Conservation (phyloP, 1,140 invertebrate species). For the Acyrthosiphon pisum region DNA sequence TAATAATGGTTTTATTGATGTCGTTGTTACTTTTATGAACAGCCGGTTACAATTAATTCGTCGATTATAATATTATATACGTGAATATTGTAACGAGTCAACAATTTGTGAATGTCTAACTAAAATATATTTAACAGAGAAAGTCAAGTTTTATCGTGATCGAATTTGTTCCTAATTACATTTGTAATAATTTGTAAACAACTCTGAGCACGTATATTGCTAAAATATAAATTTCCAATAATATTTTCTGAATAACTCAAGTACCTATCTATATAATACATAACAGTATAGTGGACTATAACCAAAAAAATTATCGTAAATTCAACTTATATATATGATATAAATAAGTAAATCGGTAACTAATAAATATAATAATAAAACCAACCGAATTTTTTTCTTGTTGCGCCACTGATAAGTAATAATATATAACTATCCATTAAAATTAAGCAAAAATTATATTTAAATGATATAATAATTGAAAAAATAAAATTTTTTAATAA, state of each 20-base stretch:
- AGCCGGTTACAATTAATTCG: not conserved
- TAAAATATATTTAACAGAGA: not conserved
- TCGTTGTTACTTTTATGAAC: not conserved
- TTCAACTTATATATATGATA: not conserved
- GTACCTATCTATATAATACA: not conserved
- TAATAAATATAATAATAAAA: conserved; percentile 5
- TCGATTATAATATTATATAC: not conserved
- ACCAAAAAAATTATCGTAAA: not conserved
- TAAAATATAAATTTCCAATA: not conserved
- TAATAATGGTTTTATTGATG: conserved; percentile 13
- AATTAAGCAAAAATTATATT: conserved; percentile 1
- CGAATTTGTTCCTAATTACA: not conserved
- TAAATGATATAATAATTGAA: not conserved
- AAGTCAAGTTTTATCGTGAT: not conserved
- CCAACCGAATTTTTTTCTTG: not conserved
- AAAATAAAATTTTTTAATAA: not conserved
- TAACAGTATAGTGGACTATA: not conserved
- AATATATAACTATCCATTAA: not conserved
- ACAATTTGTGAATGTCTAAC: not conserved
- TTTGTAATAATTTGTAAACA: not conserved
- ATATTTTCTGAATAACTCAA: not conserved
- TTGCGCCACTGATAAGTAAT: conserved; percentile 11
- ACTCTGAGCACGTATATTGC: not conserved
- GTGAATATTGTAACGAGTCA: not conserved
- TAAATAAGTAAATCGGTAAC: not conserved